phyloP scores from a whole-genome alignment of 2,113 vertebrate species.

The Alectura lathami region DNA sequence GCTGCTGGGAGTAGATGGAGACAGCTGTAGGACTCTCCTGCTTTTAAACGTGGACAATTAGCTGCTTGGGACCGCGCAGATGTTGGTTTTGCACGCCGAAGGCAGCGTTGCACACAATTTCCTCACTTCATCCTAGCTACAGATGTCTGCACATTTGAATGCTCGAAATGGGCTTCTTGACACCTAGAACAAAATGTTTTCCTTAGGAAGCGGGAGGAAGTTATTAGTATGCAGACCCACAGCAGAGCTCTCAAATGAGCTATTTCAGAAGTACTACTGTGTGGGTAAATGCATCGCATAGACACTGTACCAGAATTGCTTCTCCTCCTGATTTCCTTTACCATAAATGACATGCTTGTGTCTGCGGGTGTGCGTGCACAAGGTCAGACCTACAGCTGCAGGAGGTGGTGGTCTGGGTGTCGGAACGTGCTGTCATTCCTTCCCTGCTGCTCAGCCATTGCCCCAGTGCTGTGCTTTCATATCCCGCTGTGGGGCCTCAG shows the following conservation, averaged over 20 bases:
- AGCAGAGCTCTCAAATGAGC: slow-evolving; percentile 2
- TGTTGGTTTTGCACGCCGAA: slow-evolving; percentile 29
- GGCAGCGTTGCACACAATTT: neutral
- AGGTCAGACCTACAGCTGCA: neutral
- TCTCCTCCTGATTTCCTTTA: slow-evolving; percentile 1
- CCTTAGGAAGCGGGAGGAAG: neutral
- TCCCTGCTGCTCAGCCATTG: neutral
- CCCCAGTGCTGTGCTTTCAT: neutral
- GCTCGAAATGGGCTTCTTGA: slow-evolving; percentile 2
- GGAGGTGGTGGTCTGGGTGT: neutral
- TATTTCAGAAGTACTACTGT: neutral
- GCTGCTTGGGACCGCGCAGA: neutral
- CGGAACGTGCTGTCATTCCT: neutral
- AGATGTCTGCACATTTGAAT: slow-evolving; percentile 10
- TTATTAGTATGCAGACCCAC: neutral
- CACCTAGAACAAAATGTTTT: slow-evolving; percentile 34
- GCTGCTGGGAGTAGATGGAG: slow-evolving; percentile 30
- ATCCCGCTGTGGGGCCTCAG: neutral
- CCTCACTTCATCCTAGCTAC: neutral
- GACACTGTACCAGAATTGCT: neutral
- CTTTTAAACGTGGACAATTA: slow-evolving; percentile 23
- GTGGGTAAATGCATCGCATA: neutral
- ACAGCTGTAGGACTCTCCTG: slow-evolving; percentile 6
- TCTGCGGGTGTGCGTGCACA: neutral
- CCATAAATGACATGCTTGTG: neutral